phyloP scores from a whole-genome alignment of 2,113 vertebrate genomes.

The western clawed frog (Xenopus tropicalis) region DNA sequence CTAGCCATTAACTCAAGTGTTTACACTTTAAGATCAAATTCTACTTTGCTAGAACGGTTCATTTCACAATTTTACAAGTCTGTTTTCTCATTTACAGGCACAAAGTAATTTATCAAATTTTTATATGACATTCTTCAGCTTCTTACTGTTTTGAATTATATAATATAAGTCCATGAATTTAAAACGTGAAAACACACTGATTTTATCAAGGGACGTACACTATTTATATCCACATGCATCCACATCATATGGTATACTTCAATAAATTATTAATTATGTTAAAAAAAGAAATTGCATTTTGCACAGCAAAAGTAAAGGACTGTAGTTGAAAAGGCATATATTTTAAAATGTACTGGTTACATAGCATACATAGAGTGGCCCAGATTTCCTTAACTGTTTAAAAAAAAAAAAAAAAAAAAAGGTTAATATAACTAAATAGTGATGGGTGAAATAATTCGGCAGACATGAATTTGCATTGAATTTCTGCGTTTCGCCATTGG shows the following conservation, averaged over 20 bases:
- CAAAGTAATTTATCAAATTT: slow-evolving; percentile 69
- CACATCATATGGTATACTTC: slow-evolving; percentile 67
- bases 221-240: slow-evolving; percentile 62
- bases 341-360: slow-evolving; percentile 10
- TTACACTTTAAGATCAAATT: slow-evolving; percentile 75
- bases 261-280: slow-evolving; percentile 77
- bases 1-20: slow-evolving; percentile 80
- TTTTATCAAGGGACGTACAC: slow-evolving; percentile 64
- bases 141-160: slow-evolving; percentile 63
- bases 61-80: slow-evolving; percentile 73
- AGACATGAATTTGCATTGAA: too few species aligned
- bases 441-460: too few species aligned
- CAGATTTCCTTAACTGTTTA: background rate
- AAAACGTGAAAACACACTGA: slow-evolving; percentile 58
- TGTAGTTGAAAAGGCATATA: slow-evolving; percentile 59
- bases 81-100: slow-evolving; percentile 72
- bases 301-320: slow-evolving; percentile 52
- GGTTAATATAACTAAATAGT: background rate
- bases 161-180: slow-evolving; percentile 59
- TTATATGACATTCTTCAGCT: slow-evolving; percentile 67
- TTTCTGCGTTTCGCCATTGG: too few species aligned
- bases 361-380: background rate
- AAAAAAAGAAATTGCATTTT: slow-evolving; percentile 73
- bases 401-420: background rate
- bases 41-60: slow-evolving; percentile 72